Base-by-base conservation (phyloP, 2,797 vertebrate species). In the Tapirus indicus region DNA sequence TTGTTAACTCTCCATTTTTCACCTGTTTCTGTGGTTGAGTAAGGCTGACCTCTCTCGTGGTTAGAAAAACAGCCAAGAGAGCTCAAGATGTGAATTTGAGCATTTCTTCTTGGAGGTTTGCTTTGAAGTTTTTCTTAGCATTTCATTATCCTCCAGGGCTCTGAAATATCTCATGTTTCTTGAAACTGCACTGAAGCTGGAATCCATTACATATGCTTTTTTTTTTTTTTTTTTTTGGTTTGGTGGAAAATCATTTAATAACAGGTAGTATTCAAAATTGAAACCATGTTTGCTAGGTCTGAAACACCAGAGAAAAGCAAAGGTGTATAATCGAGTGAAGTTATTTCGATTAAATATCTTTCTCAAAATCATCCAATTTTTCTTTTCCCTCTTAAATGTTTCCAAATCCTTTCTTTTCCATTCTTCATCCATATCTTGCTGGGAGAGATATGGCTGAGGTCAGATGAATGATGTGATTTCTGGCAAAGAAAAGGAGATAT, bases 41-140 rank as follows among this genome's bases (percentile, higher is more conserved):
- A 72, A 78, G 20, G 49, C 38, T 96, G 79, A 97, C 49, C 85
- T 95, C 89, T 97, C 94, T 97, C 1, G 56, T 75, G 47, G 66
- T 97, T 92, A 97, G 69, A 98, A 98, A 98, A 98, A 97, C 92
- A 98, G 83, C 95, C 93, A 83, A 62, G 66, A 94, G 83, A 94
- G 60, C 86, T 98, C 96, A 95, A 77, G 66, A 97, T 93, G 91
- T 97, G 96, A 86, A 96, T 97, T 95, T 95, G 96, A 97, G 49
- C 88, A 95, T 62, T 3, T 98, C 97, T 98, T 98, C 69, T 97
- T 95, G 93, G 38, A 44, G 92, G 77, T 72, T 88, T 97, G 62
- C 96, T 99, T 98, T 98, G 98, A 98, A 98, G 98, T 98, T 97
- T 74, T 98, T 96, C n/a, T 97, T 95, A 4, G 9, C 88, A 97